Evolutionary conservation across 2,888 invertebrate genomes (phyloP).

Genomic region (Phyllotreta cruciferae): DNA sequence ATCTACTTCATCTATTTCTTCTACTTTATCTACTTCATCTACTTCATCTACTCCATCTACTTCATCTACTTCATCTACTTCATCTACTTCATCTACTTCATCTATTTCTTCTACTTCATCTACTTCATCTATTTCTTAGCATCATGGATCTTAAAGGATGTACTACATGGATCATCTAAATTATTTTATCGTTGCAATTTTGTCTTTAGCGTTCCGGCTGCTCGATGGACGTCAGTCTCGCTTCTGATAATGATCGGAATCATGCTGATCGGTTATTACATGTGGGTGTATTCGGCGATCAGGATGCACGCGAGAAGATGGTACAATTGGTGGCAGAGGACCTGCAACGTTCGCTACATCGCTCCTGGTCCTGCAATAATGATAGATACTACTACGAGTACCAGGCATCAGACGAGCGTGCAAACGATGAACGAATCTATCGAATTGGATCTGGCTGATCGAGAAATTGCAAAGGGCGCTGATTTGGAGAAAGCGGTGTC

Average conservation of each 20-base stretch:
- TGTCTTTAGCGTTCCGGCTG: constrained; percentile 56
- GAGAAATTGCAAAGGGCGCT: too few relatives aligned
- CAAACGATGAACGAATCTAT: constrained; percentile 5
- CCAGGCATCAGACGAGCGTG: background rate
- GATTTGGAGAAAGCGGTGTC: too few relatives aligned
- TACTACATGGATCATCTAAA: too few relatives aligned
- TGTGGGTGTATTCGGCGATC: constrained; percentile 63
- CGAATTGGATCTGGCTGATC: background rate
- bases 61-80: too few relatives aligned
- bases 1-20: too few relatives aligned
- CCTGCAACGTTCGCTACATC: constrained; percentile 60
- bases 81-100: too few relatives aligned
- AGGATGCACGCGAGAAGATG: constrained; percentile 62
- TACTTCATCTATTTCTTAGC: too few relatives aligned
- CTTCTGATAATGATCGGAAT: constrained; percentile 61
- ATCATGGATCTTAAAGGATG: too few relatives aligned
- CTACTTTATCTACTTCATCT: too few relatives aligned
- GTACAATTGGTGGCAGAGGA: constrained; percentile 66
- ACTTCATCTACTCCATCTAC: too few relatives aligned
- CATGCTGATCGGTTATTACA: constrained; percentile 62
- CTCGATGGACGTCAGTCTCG: constrained; percentile 62
- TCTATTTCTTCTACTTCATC: too few relatives aligned
- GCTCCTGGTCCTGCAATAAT: constrained; percentile 19
- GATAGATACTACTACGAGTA: background rate
- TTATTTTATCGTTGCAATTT: too few relatives aligned